Percentiles rank a stretch among this genome's conserved stretches.
Evolutionary conservation across 23 tunicate species (phyloP).

Genomic region (Ascidia mentula): DNA sequence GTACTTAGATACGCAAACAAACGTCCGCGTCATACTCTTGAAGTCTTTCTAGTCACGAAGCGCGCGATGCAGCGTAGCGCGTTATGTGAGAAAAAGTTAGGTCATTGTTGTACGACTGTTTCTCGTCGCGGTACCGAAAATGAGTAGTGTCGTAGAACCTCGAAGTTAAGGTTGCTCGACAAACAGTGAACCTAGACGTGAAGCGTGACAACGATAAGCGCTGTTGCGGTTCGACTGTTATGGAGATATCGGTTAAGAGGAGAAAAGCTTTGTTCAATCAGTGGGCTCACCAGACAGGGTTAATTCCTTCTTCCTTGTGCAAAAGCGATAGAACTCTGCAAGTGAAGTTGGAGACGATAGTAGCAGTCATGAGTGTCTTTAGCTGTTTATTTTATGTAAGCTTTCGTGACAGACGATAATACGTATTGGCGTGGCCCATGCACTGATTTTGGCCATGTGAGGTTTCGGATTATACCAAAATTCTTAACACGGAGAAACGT

Average conservation of each 20-base stretch:
- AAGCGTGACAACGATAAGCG: background rate
- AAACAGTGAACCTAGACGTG: too few relatives aligned
- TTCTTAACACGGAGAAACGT: too few relatives aligned
- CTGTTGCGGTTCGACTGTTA: background rate
- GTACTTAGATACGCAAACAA: slow-evolving; percentile 7
- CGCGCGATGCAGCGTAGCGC: background rate
- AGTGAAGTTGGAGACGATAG: too few relatives aligned
- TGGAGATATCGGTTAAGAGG: background rate
- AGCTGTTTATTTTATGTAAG: too few relatives aligned
- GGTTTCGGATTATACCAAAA: background rate
- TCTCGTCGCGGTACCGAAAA: too few relatives aligned
- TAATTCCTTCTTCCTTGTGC: background rate
- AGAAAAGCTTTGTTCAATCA: slow-evolving; percentile 1
- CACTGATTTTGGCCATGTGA: background rate
- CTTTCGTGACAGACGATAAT: too few relatives aligned
- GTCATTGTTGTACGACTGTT: background rate
- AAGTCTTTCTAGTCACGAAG: background rate
- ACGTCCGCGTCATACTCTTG: background rate
- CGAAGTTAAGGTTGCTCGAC: too few relatives aligned
- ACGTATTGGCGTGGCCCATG: background rate
- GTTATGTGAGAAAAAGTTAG: background rate
- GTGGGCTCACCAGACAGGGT: background rate
- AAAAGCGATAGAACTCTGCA: background rate
- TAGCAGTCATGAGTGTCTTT: too few relatives aligned
- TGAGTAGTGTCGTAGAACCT: too few relatives aligned